Evolutionary conservation across 1,140 invertebrate species (phyloP).

Genomic region (Manduca sexta): DNA sequence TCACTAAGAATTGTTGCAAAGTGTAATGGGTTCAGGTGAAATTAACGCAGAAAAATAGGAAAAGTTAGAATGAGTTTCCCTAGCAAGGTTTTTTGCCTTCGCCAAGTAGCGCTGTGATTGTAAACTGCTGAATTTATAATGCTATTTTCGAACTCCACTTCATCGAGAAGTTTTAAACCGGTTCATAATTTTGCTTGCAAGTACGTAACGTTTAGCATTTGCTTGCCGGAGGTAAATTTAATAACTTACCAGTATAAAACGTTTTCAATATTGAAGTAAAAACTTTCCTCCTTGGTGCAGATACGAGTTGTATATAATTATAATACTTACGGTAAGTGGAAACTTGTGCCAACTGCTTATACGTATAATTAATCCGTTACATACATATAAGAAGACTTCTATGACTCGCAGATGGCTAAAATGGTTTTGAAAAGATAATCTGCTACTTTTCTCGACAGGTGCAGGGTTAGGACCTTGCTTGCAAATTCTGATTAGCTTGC

Average conservation of each 20-base stretch:
- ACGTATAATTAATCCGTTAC: no score
- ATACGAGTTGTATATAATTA: no score
- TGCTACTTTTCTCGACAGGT: no score
- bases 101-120: constrained; percentile 67
- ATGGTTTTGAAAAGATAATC: no score
- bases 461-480: no score
- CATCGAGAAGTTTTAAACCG: constrained; percentile 65
- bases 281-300: no score
- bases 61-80: constrained; percentile 71
- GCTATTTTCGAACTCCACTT: constrained; percentile 69
- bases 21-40: constrained; percentile 72
- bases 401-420: no score
- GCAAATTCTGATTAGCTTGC: no score
- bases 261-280: no score
- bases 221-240: constrained; percentile 22
- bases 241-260: constrained; percentile 5
- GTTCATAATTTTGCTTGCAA: constrained; percentile 60
- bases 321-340: no score
- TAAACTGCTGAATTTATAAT: constrained; percentile 73
- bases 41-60: constrained; percentile 74
- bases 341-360: no score
- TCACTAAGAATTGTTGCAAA: constrained; percentile 71
- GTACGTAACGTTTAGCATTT: constrained; percentile 47
- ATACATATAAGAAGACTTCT: no score
- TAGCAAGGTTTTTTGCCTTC: constrained; percentile 60